A percentile compares a stretch with the other conserved stretches of the same genome.
Evolutionary conservation across 2,113 vertebrate genomes (phyloP).

Genomic region (Proterorhinus semilunaris): DNA sequence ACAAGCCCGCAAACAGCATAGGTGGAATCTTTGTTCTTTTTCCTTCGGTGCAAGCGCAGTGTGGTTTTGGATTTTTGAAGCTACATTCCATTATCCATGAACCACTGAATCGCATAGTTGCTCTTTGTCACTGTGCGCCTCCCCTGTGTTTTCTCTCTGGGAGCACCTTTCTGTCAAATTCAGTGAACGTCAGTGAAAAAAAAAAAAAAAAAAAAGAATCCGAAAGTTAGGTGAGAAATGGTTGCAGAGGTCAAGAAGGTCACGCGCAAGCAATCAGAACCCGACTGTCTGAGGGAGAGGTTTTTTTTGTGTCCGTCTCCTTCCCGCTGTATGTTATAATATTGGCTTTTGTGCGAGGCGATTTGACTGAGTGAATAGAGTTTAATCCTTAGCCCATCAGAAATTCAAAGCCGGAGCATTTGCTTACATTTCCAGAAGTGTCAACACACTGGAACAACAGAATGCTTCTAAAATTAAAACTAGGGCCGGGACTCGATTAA

Average conservation of each 20-base stretch:
- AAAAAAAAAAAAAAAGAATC: slow-evolving; percentile 11
- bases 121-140: slow-evolving; percentile 62
- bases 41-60: slow-evolving; percentile 23
- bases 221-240: slow-evolving; percentile 26
- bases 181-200: slow-evolving; percentile 20
- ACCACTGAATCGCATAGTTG: slow-evolving; percentile 77
- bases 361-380: slow-evolving; percentile 60
- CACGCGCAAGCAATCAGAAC: slow-evolving; percentile 25
- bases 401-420: slow-evolving; percentile 56
- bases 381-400: slow-evolving; percentile 59
- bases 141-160: slow-evolving; percentile 23
- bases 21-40: slow-evolving; percentile 31
- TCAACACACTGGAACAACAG: slow-evolving; percentile 62
- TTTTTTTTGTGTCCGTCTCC: slow-evolving; percentile 18
- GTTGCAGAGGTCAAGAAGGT: slow-evolving; percentile 46
- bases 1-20: slow-evolving; percentile 24
- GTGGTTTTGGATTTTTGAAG: slow-evolving; percentile 42
- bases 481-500: too few relatives aligned
- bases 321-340: slow-evolving; percentile 24
- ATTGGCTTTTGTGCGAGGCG: slow-evolving; percentile 41
- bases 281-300: slow-evolving; percentile 10
- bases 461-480: slow-evolving; percentile 66
- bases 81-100: slow-evolving; percentile 65
- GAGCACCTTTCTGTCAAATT: slow-evolving; percentile 20
- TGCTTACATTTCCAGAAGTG: slow-evolving; percentile 63